Conservation (phyloP, 2,113 vertebrate species). For the Grantiella picta region DNA sequence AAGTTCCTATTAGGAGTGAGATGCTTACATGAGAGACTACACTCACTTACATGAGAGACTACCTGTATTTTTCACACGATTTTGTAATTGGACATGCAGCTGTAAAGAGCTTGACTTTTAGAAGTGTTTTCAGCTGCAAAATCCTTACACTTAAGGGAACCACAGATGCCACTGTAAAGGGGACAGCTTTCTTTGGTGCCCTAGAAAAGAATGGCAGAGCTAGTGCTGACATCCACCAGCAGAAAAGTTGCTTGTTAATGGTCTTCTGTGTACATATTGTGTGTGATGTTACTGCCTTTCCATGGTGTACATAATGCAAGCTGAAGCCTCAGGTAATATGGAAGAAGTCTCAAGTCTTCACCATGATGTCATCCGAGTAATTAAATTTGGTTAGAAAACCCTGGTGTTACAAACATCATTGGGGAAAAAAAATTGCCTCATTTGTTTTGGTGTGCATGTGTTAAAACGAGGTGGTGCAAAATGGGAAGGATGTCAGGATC, state of each 20-base stretch:
- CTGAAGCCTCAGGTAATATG: background rate
- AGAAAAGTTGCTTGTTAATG: background rate
- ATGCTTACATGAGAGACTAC: background rate
- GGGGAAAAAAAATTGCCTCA: background rate
- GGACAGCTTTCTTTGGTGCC: background rate
- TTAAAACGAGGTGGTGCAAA: background rate
- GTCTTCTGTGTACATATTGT: fast-evolving
- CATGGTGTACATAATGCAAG: fast-evolving
- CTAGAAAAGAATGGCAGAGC: background rate
- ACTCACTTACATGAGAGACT: too few relatives aligned
- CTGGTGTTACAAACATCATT: background rate
- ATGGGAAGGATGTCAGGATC: background rate
- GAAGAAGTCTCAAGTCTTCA: background rate
- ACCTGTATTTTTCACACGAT: background rate
- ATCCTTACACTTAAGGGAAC: background rate
- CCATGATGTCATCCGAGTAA: background rate
- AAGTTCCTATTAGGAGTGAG: background rate
- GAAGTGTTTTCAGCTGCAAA: background rate
- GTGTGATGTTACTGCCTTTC: background rate
- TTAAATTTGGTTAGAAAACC: background rate
- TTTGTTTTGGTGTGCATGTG: background rate
- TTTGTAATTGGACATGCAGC: background rate
- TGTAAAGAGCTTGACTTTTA: background rate
- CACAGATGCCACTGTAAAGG: background rate
- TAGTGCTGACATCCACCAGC: background rate